Conservation (phyloP, 2,888 invertebrate species). For the Cloeon dipterum region DNA sequence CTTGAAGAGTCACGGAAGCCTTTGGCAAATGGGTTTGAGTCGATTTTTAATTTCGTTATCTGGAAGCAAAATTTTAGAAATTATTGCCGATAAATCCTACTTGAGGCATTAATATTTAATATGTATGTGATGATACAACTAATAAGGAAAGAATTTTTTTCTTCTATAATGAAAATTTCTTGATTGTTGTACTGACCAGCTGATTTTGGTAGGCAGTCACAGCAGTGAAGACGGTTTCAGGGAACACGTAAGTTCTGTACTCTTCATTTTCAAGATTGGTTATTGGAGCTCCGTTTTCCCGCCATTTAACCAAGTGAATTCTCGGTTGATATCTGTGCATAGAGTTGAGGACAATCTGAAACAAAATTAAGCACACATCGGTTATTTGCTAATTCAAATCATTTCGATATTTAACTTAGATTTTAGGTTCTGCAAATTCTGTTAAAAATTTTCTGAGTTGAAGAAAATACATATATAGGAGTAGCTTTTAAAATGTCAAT, state of each 20-base stretch:
- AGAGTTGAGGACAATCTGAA: slow-evolving; percentile 90
- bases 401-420: too few relatives aligned
- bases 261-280: slow-evolving; percentile 78
- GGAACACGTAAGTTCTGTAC: slow-evolving; percentile 89
- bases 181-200: slow-evolving; percentile 58
- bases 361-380: not conserved
- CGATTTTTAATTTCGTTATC: slow-evolving; percentile 97
- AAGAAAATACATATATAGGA: too few relatives aligned
- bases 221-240: slow-evolving; percentile 95
- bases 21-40: slow-evolving; percentile 97
- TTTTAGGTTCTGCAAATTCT: too few relatives aligned
- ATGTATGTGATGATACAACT: too few relatives aligned
- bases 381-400: too few relatives aligned
- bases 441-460: too few relatives aligned
- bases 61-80: too few relatives aligned
- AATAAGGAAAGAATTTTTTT: too few relatives aligned
- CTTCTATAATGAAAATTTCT: too few relatives aligned
- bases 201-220: slow-evolving; percentile 99
- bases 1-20: slow-evolving; percentile 93
- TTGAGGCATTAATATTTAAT: too few relatives aligned
- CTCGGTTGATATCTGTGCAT: slow-evolving; percentile 99
- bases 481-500: too few relatives aligned
- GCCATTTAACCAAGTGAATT: slow-evolving; percentile 80
- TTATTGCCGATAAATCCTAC: too few relatives aligned
- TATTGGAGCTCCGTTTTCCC: slow-evolving; percentile 51